Conservation (phyloP, 2,113 vertebrate species). For the Phalacrocorax pelagicus region DNA sequence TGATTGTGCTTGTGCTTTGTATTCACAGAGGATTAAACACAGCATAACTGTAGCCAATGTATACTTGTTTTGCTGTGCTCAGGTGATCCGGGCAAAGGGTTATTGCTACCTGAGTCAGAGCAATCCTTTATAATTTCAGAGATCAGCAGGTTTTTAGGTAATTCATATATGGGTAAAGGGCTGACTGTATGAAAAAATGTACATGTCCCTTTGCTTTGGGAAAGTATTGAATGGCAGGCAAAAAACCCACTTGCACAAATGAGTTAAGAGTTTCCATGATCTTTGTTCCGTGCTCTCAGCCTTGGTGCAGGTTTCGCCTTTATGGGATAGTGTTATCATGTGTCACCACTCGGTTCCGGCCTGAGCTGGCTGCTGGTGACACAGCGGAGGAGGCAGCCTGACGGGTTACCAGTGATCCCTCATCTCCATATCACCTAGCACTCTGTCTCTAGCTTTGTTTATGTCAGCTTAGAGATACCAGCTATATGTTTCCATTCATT, state of each 20-base stretch:
- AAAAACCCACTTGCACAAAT: background rate
- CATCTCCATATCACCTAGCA: background rate
- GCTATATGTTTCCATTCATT: constrained; percentile 20
- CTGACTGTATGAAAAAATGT: background rate
- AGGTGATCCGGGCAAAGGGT: background rate
- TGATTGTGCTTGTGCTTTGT: background rate
- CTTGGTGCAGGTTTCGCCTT: background rate
- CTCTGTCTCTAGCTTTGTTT: constrained; percentile 8
- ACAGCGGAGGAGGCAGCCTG: background rate
- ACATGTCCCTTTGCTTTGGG: background rate
- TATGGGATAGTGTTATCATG: constrained; percentile 11
- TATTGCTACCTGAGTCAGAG: background rate
- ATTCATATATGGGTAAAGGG: background rate
- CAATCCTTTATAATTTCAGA: background rate
- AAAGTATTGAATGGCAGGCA: background rate
- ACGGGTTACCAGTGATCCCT: background rate
- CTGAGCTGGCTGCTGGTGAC: constrained; percentile 7
- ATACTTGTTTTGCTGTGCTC: background rate
- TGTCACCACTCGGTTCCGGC: background rate
- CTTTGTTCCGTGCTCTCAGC: background rate
- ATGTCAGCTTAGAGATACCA: background rate
- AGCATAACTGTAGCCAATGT: background rate
- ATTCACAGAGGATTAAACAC: background rate
- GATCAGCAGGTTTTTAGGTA: background rate
- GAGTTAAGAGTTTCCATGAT: constrained; percentile 28